Percentiles rank a stretch among this genome's conserved stretches.
These are phyloP conservation scores for Pimephales promelas DNA, from an alignment of 2,113 vertebrate genomes.

Conservation along the genomic window DNA sequence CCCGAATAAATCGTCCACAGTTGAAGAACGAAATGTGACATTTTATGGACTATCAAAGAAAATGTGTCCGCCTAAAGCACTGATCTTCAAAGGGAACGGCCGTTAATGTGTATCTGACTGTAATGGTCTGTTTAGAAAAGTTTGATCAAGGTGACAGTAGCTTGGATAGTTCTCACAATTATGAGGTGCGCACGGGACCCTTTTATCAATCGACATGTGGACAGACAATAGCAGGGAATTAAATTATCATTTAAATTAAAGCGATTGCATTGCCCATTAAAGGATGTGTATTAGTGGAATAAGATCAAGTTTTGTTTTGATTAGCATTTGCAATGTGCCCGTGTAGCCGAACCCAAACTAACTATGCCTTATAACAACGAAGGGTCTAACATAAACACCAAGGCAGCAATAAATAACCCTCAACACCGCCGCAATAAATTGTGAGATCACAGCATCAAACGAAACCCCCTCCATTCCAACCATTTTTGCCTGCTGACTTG, in stretches of 20 bases:
- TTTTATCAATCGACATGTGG: constrained; percentile 56
- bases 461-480: constrained; percentile 43
- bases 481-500: constrained; percentile 43
- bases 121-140: constrained; percentile 49
- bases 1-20: background rate
- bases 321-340: constrained; percentile 46
- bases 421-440: constrained; percentile 67
- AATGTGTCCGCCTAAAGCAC: background rate
- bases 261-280: constrained; percentile 54
- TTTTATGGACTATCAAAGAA: constrained; percentile 13
- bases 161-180: constrained; percentile 36
- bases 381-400: constrained; percentile 65
- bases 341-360: constrained; percentile 41
- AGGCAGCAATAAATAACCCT: constrained; percentile 75
- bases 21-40: background rate
- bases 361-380: constrained; percentile 60
- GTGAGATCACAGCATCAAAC: constrained; percentile 42
- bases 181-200: constrained; percentile 55
- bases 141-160: constrained; percentile 62
- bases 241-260: constrained; percentile 68
- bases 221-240: constrained; percentile 56
- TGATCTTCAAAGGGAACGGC: background rate
- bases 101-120: constrained; percentile 41
- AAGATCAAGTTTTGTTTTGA: constrained; percentile 62
- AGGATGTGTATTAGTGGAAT: constrained; percentile 66